A percentile compares a stretch with the other conserved stretches of the same genome.
These are phyloP conservation scores for Onthophagus sagittarius DNA, from an alignment of 2,888 invertebrate species.

Conservation along the genomic window DNA sequence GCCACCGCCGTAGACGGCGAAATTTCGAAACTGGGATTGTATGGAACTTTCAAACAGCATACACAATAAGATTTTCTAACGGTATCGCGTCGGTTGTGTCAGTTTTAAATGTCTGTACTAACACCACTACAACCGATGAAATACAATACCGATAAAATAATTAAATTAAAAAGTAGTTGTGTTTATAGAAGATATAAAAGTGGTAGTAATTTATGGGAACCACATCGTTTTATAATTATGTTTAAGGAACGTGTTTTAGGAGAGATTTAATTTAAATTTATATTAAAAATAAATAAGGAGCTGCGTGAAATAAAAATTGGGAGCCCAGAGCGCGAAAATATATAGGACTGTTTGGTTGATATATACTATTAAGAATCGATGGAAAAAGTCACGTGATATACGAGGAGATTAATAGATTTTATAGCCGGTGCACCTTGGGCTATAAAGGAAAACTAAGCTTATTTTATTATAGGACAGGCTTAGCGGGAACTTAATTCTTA, in stretches of 20 bases:
- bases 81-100: background rate
- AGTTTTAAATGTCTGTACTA: conserved; percentile 4
- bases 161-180: background rate
- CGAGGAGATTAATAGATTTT: conserved; percentile 26
- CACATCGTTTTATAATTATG: background rate
- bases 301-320: background rate
- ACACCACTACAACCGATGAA: too few relatives aligned
- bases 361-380: background rate
- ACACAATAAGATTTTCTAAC: conserved; percentile 13
- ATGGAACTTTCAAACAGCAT: conserved; percentile 9
- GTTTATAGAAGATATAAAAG: background rate
- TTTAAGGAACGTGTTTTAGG: conserved; percentile 6
- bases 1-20: background rate
- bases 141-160: too few relatives aligned
- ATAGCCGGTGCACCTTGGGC: conserved; percentile 30
- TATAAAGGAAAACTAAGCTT: conserved; percentile 34
- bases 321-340: background rate
- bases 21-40: background rate
- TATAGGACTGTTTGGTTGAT: background rate
- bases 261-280: conserved; percentile 8
- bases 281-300: background rate
- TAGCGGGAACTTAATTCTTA: conserved; percentile 20
- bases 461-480: conserved; percentile 34
- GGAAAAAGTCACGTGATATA: conserved; percentile 19
- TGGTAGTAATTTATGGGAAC: background rate